Base-by-base conservation (phyloP, 37 sponge, comb jelly and placozoan species). In the Eunapius fragilis region DNA sequence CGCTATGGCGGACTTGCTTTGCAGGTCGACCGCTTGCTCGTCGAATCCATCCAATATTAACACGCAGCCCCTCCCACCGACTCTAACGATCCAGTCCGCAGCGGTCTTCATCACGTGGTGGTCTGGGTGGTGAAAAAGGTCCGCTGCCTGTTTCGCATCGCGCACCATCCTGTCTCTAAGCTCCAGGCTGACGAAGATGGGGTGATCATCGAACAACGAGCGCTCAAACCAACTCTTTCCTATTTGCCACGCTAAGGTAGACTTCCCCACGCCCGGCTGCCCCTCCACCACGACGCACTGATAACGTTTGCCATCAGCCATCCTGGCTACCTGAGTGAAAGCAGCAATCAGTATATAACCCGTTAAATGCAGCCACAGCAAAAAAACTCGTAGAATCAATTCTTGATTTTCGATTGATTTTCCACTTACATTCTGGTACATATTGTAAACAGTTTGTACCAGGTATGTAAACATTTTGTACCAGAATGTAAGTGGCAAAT, bases 211-310 rank as follows among this genome's bases (percentile, higher is more conserved):
- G 72, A 71, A 23, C 13, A 58, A 2, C 11, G 25, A 31, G 6
- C 25, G 0, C 0, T 36, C 17, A 5, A 72, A 25, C 79, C 80
- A 79, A 34, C 25, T 2, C 37, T 35, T 47, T n/a, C 80, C 74
- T 23, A 86, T 31, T 27, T 86, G 58, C 79, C 72, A 45, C 12
- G 72, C 71, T 30, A 79, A 79, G 26, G 74, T 72, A 58, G 72
- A 79, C 80, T 86, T 86, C 0, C 87, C 87, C 2, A 86, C 47
- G 0, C 87, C 87, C 30, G 87, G 87, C 7, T 80, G 67, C 28
- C 88, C 88, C 27, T 82, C 70, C 19, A 87, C 41, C 2, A 76
- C 26, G 34, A 80, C 80, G 19, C 6, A 10, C 58, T 19, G 58
- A 19, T 12, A 58, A 19, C 1, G 14, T 12, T 2, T 58, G 58